A percentile compares a stretch with the other conserved stretches of the same genome.
Evolutionary conservation across 2,797 vertebrate species (phyloP).

Genomic region (Manis javanica): DNA sequence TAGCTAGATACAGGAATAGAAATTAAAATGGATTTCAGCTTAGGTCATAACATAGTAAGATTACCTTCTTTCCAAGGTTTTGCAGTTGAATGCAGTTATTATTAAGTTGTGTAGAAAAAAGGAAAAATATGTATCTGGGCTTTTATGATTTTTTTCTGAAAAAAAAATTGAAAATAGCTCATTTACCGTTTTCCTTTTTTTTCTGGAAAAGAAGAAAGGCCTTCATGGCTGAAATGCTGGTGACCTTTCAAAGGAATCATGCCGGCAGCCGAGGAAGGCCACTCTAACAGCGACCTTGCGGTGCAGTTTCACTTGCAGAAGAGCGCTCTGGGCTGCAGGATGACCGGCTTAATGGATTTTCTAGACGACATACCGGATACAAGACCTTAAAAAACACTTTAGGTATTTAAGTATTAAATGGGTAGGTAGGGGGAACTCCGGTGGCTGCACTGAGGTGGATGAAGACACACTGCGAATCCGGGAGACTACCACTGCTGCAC

Average conservation of each 20-base stretch:
- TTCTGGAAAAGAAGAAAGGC: slow-evolving; percentile 15
- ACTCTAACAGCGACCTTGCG: slow-evolving; percentile 30
- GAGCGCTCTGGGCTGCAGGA: slow-evolving; percentile 56
- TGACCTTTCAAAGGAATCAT: slow-evolving; percentile 78
- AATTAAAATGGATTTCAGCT: slow-evolving; percentile 72
- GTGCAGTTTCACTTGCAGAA: slow-evolving; percentile 68
- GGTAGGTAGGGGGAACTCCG: not conserved
- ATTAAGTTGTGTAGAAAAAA: slow-evolving; percentile 26
- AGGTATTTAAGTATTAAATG: slow-evolving; percentile 61
- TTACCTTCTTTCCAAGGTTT: slow-evolving; percentile 46
- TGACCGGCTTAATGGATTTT: slow-evolving; percentile 75
- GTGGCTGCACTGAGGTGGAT: not conserved
- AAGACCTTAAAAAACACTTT: slow-evolving; percentile 59
- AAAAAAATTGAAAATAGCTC: slow-evolving; percentile 61
- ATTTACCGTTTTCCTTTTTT: slow-evolving; percentile 55
- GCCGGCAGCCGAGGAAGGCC: not conserved
- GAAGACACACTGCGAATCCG: not conserved
- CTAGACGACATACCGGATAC: slow-evolving; percentile 59
- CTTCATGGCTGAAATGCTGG: slow-evolving; percentile 72
- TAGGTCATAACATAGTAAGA: slow-evolving; percentile 28
- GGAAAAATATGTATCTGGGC: not conserved
- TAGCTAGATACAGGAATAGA: slow-evolving; percentile 66
- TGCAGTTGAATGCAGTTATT: slow-evolving; percentile 58
- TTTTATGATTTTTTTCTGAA: slow-evolving; percentile 61
- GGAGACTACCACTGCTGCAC: fast-evolving